Evolutionary conservation across 2,888 invertebrate species (phyloP).

Genomic region (Alloplasta piceator): DNA sequence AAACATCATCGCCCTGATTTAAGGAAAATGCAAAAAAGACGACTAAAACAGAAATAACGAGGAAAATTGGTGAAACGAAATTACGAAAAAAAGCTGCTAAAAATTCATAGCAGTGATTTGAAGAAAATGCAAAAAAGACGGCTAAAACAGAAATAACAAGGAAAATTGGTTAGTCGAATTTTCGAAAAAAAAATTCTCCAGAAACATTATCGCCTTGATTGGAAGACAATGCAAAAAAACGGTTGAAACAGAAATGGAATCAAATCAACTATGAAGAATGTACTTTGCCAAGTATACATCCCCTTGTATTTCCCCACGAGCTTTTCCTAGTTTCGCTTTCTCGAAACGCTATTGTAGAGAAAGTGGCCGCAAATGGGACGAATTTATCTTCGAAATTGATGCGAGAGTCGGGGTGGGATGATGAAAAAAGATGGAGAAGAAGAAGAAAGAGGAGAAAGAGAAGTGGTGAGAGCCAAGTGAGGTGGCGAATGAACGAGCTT

Average conservation of each 20-base stretch:
- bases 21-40: too few species aligned
- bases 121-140: too few species aligned
- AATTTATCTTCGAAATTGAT: conserved; percentile 79
- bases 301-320: conserved; percentile 45
- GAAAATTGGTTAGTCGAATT: too few species aligned
- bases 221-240: background rate
- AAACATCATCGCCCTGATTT: too few species aligned
- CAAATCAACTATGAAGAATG: conserved; percentile 26
- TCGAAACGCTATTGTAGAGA: conserved; percentile 44
- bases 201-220: too few species aligned
- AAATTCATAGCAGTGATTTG: too few species aligned
- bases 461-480: conserved; percentile 52
- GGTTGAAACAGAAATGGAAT: background rate
- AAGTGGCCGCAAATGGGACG: conserved; percentile 69
- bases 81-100: too few species aligned
- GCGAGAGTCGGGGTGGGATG: conserved; percentile 61
- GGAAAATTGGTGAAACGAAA: too few species aligned
- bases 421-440: conserved; percentile 49
- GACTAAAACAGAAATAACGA: too few species aligned
- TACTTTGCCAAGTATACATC: conserved; percentile 27
- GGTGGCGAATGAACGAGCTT: conserved; percentile 62
- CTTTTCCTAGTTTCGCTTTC: conserved; percentile 52
- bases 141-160: too few species aligned
- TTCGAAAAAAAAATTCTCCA: too few species aligned
- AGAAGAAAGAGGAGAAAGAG: conserved; percentile 63